Conservation (phyloP, 2,797 vertebrate species). For the Coccyzus lansbergi region DNA sequence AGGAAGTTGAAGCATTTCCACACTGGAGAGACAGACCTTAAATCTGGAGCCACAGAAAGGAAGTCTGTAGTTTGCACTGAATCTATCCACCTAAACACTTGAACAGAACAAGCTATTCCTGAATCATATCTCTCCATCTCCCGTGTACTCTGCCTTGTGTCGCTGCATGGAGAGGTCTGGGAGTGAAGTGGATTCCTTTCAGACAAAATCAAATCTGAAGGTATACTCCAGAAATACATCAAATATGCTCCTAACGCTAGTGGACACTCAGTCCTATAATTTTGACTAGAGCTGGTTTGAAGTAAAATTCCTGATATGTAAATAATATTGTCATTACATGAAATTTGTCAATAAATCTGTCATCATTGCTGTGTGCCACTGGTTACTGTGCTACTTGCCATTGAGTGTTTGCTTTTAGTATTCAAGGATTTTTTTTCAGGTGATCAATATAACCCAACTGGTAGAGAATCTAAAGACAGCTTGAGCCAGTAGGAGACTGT, state of each 20-base stretch:
- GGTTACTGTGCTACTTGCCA: not conserved
- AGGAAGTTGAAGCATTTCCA: not conserved
- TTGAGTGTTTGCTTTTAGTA: not conserved
- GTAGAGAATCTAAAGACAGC: not conserved
- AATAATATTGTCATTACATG: too few relatives aligned
- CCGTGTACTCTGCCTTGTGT: fast-evolving
- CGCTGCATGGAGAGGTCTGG: not conserved
- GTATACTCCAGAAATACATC: not conserved
- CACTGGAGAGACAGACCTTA: not conserved
- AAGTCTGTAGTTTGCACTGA: not conserved
- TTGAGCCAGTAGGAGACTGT: not conserved
- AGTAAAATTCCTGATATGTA: not conserved
- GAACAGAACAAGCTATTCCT: not conserved
- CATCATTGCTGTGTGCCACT: not conserved
- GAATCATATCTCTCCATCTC: not conserved
- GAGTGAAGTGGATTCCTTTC: not conserved
- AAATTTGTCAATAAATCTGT: not conserved
- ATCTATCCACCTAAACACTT: not conserved
- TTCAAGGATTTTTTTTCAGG: not conserved
- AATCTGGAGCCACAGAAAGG: not conserved
- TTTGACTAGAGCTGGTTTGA: not conserved
- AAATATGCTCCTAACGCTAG: not conserved
- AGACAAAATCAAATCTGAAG: not conserved
- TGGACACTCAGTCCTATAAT: fast-evolving
- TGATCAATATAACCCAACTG: not conserved